A percentile compares a stretch with the other conserved stretches of the same genome.
phyloP scores from a whole-genome alignment of 2,888 invertebrate species.

The Cremastinae sp. region DNA sequence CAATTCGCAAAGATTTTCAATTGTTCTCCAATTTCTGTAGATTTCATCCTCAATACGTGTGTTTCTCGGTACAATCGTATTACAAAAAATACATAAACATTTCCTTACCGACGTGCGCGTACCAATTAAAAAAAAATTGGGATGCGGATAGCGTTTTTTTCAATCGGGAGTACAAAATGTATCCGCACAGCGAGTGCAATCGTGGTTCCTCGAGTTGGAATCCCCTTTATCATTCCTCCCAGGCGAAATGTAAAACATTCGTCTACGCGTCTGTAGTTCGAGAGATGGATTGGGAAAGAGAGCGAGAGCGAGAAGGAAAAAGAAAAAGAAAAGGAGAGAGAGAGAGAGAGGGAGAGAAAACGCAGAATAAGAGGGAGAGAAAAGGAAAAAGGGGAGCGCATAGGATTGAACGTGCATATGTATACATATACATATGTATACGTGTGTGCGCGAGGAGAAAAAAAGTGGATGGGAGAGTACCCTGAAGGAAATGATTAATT shows the following conservation, averaged over 20 bases:
- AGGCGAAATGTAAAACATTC: conserved; percentile 52
- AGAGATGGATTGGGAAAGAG: conserved; percentile 40
- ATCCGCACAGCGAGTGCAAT: conserved; percentile 44
- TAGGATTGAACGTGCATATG: conserved; percentile 27
- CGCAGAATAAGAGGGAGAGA: conserved; percentile 38
- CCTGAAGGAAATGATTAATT: conserved; percentile 73
- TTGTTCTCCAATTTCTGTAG: too few relatives aligned
- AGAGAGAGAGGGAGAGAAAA: conserved; percentile 46
- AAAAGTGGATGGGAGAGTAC: conserved; percentile 62
- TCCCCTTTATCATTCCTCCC: conserved; percentile 2
- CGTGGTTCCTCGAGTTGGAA: background rate
- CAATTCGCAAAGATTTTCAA: too few relatives aligned
- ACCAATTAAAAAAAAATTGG: background rate
- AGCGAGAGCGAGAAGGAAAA: conserved; percentile 35
- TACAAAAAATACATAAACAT: too few relatives aligned
- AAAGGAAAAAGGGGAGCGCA: conserved; percentile 35
- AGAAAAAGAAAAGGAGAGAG: conserved; percentile 34
- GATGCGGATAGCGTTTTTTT: background rate
- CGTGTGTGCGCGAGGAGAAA: conserved; percentile 50
- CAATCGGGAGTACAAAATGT: conserved; percentile 7
- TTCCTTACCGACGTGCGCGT: too few relatives aligned
- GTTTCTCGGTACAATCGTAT: too few relatives aligned
- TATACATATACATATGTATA: too few relatives aligned
- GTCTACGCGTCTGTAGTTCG: conserved; percentile 39
- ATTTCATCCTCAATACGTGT: too few relatives aligned